Base-by-base conservation (phyloP, 2,797 vertebrate species). In the Gastrophryne carolinensis region DNA sequence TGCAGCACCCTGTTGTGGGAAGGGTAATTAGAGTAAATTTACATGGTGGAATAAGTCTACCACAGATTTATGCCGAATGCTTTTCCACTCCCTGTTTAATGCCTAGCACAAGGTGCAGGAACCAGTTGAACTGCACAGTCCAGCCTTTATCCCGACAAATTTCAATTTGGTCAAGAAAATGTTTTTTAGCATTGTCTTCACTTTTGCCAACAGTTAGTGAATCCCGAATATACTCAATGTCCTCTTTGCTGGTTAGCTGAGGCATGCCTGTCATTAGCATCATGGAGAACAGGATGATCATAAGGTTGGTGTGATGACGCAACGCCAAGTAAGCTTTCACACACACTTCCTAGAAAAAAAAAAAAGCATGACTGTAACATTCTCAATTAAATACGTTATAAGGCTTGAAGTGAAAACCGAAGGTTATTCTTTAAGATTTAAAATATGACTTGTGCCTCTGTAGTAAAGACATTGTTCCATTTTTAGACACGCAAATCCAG, bases 101-200 rank as follows among this genome's bases (percentile, higher is more conserved):
- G 66, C 98, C 97, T 56, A 98, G 91, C 74, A 98, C 96, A 86
- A 99, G 91, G 76, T 99, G 98, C 57, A 98, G 89, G 83, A 98
- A 99, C 98, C 98, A 99, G 86, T 98, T 99, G 81, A 98, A 95
- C 83, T 99, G 97, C 64, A 99, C 97, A 3, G 97, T 98, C 98
- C 98, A 99, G 67, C 97, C 98, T 81, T 99, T 99, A 84, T 98
- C 98, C 84, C 96, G 90, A 86, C 98, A 99, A 79, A 99, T 95
- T 85, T 99, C 98, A 2, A 99, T 99, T 86, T 99, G 96, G 79
- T 98, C 96, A 80, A 98, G 89, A 39, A 99, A 95, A 89, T 98
- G 94, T 81, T 93, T 96, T 85, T 97, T 93, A 2, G 97, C 97
- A 21, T 95, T 95, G 0, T 96, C 95, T 70, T 98, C 95, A 0